Conservation (phyloP, 2,113 vertebrate genomes). For the Orycteropus afer region DNA sequence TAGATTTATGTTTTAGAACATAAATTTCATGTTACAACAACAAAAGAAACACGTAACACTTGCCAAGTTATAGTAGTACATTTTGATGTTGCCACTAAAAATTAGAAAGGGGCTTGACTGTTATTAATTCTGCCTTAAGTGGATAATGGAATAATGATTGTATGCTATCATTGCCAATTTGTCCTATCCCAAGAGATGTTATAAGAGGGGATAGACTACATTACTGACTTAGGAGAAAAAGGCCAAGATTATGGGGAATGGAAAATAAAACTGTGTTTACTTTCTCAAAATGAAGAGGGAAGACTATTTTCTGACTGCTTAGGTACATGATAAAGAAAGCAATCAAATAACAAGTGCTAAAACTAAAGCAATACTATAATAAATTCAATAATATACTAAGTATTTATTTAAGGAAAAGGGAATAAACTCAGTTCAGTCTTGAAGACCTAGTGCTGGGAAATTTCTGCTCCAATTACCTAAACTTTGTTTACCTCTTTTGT, state of each 20-base stretch:
- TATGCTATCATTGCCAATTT: not conserved
- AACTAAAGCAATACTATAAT: not conserved
- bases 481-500: not conserved
- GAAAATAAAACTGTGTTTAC: not conserved
- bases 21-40: not conserved
- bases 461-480: not conserved
- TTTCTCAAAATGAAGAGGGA: not conserved
- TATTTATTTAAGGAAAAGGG: not conserved
- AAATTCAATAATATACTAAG: not conserved
- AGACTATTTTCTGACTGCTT: not conserved
- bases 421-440: not conserved
- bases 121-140: not conserved
- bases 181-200: not conserved
- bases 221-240: not conserved
- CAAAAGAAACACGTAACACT: not conserved
- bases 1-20: not conserved
- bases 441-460: not conserved
- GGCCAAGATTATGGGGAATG: not conserved
- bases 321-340: not conserved
- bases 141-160: not conserved
- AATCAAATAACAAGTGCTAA: not conserved
- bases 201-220: not conserved
- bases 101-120: not conserved
- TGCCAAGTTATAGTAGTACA: not conserved
- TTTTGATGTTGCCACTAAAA: not conserved